Base-by-base conservation (phyloP, 37 sponge, comb jelly and placozoan species). In the Eunapius fragilis region DNA sequence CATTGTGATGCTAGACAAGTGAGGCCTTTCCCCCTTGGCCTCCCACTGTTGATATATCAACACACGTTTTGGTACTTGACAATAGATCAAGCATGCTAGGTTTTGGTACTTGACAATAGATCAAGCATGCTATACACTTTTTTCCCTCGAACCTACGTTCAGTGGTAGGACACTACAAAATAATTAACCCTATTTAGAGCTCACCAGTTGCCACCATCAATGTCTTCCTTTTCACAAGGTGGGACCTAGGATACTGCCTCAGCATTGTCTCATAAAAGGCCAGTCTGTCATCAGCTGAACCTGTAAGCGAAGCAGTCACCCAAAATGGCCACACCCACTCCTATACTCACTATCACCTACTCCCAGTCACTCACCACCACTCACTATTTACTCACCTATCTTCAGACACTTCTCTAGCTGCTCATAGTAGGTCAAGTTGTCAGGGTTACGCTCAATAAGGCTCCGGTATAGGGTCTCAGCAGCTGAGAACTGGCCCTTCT, bases 381-480 rank as follows among this genome's bases (percentile, higher is more conserved):
- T 41, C 75, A 3, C 49, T 2, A 26, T 11, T 17, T 25, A 77
- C 91, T 81, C 70, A 92, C 89, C 41, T 30, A 92, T 30, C 23
- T 36, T 38, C 14, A 86, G 77, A 33, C 87, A 89, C 69, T 86
- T 74, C 72, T 92, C 95, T 67, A 96, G 88, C 37, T 38, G n/a
- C 77, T 91, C 80, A 36, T 85, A 89, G 81, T 99, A 99, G 14
- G 27, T 4, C 26, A 31, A 49, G 80, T 97, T 97, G 73, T 94
- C 96, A 25, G 99, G 92, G 76, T 99, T 99, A 2, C 96, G 49
- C 26, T 86, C 37, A 28, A 97, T 81, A 58, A 99, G 92, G 17
- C 88, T 82, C 24, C 84, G 68, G 73, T 92, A 97, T 13, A 94
- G 35, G 22, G 48, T 11, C 50, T 89, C 93, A n/a, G 98, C 98